These are phyloP conservation scores for Venusia cambrica DNA, from an alignment of 2,888 invertebrate genomes.

Conservation along the genomic window DNA sequence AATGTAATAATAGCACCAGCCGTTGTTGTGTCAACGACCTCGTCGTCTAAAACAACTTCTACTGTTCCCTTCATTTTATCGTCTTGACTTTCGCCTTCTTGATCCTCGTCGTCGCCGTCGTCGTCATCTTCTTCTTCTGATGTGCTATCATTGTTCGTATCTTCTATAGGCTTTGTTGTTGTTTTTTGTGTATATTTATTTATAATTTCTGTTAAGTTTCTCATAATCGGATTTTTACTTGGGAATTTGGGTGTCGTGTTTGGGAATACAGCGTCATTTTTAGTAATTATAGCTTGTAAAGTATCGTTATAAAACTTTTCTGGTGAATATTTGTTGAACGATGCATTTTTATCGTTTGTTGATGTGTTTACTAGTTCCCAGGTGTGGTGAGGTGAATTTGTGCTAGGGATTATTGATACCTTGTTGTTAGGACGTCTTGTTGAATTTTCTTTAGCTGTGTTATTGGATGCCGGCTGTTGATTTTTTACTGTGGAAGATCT, in stretches of 20 bases:
- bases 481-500: slow-evolving; percentile 27
- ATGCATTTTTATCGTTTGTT: slow-evolving; percentile 60
- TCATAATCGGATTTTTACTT: slow-evolving; percentile 70
- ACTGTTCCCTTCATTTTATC: slow-evolving; percentile 66
- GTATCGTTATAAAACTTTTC: slow-evolving; percentile 83
- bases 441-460: slow-evolving; percentile 48
- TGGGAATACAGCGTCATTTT: slow-evolving; percentile 71
- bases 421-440: slow-evolving; percentile 71
- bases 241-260: slow-evolving; percentile 69
- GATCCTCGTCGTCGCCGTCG: slow-evolving; percentile 37
- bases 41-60: slow-evolving; percentile 69
- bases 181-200: slow-evolving; percentile 80
- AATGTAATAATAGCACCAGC: slow-evolving; percentile 77
- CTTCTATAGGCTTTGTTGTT: slow-evolving; percentile 34
- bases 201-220: slow-evolving; percentile 84
- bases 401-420: slow-evolving; percentile 70
- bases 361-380: slow-evolving; percentile 83
- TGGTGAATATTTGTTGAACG: slow-evolving; percentile 61
- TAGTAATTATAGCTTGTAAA: slow-evolving; percentile 82
- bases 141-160: no score
- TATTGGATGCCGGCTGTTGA: slow-evolving; percentile 22
- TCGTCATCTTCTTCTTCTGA: slow-evolving; percentile 19
- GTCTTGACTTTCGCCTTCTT: slow-evolving; percentile 49
- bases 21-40: slow-evolving; percentile 63
- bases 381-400: slow-evolving; percentile 62